Conservation (phyloP, 2,888 invertebrate species). For the Chrysomela aeneicollis region DNA sequence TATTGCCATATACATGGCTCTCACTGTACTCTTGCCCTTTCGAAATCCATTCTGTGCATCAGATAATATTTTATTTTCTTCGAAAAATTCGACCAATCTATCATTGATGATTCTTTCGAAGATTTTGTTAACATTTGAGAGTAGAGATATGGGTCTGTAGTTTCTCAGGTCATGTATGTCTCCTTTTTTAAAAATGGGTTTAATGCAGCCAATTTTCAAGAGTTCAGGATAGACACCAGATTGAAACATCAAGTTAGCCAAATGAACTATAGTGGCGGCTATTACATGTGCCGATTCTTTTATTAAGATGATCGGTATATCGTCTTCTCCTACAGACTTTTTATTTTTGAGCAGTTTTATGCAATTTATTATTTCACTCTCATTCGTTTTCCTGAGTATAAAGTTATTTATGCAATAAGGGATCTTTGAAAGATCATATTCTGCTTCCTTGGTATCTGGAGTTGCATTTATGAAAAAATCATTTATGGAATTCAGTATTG, state of each 20-base stretch:
- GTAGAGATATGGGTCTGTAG: not conserved
- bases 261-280: not conserved
- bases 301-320: not conserved
- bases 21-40: not conserved
- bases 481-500: constrained; percentile 1
- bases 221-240: constrained; percentile 1
- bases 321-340: constrained; percentile 2
- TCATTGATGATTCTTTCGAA: too few species aligned
- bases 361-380: constrained; percentile 1
- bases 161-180: too few species aligned
- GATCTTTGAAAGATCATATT: not conserved
- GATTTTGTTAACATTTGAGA: not conserved
- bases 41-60: not conserved
- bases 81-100: not conserved
- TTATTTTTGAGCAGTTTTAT: not conserved
- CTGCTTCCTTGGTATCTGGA: not conserved
- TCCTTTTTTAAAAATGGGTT: not conserved
- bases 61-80: not conserved
- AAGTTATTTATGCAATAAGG: not conserved
- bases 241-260: not conserved
- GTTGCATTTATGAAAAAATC: constrained; percentile 1
- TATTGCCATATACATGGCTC: not conserved
- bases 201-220: constrained; percentile 3
- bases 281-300: constrained; percentile 6
- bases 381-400: not conserved